phyloP scores from a whole-genome alignment of 1,140 invertebrate genomes.

The Coelopa frigida region DNA sequence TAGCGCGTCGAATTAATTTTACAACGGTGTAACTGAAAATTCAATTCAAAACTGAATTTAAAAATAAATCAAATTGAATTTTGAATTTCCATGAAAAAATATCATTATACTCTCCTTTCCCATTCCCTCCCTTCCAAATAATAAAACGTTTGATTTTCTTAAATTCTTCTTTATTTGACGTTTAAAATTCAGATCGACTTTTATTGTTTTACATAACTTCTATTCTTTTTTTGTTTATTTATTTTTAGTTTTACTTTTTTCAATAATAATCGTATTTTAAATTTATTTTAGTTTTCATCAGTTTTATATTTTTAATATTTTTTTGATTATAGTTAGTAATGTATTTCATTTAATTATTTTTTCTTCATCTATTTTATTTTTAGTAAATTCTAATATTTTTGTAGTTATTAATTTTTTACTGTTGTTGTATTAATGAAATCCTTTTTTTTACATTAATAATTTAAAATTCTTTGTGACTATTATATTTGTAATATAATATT shows the following conservation, averaged over 20 bases:
- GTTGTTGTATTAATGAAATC: too few relatives aligned
- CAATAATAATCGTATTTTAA: too few relatives aligned
- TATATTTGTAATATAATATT: constrained; percentile 14
- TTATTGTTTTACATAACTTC: constrained; percentile 22
- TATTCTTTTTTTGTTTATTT: too few relatives aligned
- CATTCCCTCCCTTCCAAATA: too few relatives aligned
- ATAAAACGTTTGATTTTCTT: constrained; percentile 9
- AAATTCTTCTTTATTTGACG: constrained; percentile 11
- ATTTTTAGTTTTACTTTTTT: too few relatives aligned
- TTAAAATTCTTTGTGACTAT: constrained; percentile 17
- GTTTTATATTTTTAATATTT: constrained; percentile 31
- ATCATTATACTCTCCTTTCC: too few relatives aligned
- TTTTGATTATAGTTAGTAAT: constrained; percentile 15
- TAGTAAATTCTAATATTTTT: constrained; percentile 5
- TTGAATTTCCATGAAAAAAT: too few relatives aligned
- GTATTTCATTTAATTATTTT: constrained; percentile 23
- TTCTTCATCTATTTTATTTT: constrained; percentile 2
- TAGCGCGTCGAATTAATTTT: too few relatives aligned
- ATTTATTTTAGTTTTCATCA: constrained; percentile 25
- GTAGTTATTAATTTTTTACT: constrained; percentile 24
- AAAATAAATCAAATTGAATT: too few relatives aligned
- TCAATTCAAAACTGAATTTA: too few relatives aligned
- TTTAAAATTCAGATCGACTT: constrained; percentile 28
- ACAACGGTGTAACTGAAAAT: too few relatives aligned
- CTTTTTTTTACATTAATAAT: constrained; percentile 32